A percentile compares a stretch with the other conserved stretches of the same genome.
Conservation (phyloP, 2,888 invertebrate species). For the Scaptodrosophila latifasciaeformis region DNA sequence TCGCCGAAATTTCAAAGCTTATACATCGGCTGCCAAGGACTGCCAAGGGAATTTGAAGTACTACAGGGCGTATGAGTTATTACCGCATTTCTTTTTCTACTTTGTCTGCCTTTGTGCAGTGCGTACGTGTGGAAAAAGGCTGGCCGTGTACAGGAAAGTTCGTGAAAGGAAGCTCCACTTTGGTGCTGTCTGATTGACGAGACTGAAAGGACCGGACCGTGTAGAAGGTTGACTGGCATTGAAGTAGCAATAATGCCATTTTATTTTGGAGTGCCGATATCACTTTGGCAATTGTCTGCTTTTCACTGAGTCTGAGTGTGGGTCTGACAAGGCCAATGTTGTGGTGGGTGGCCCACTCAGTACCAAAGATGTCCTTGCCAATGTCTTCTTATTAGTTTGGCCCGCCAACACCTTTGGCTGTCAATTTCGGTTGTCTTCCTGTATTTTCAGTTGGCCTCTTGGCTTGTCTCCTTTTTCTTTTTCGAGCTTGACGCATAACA, state of each 20-base stretch:
- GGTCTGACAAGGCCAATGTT: conserved; percentile 32
- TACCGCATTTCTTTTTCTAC: conserved; percentile 62
- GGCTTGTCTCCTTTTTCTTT: conserved; percentile 3
- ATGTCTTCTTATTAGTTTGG: conserved; percentile 42
- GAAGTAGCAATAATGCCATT: conserved; percentile 66
- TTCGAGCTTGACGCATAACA: conserved; percentile 62
- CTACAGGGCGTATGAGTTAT: conserved; percentile 63
- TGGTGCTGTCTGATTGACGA: conserved; percentile 48
- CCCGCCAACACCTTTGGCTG: not conserved
- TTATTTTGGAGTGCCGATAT: conserved; percentile 55
- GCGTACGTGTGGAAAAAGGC: conserved; percentile 65
- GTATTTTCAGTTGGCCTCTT: not conserved
- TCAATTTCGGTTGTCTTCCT: conserved; percentile 1
- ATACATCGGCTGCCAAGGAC: too few species aligned
- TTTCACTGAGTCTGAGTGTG: conserved; percentile 27
- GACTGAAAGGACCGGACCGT: conserved; percentile 4
- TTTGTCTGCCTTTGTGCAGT: conserved; percentile 47
- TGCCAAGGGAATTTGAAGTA: too few species aligned
- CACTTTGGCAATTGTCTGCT: not conserved
- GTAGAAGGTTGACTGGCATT: conserved; percentile 37
- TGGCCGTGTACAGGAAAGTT: conserved; percentile 1
- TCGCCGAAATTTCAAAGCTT: too few species aligned
- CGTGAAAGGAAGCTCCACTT: not conserved
- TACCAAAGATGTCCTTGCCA: conserved; percentile 16
- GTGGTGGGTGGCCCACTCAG: conserved; percentile 15